Evolutionary conservation across 2,113 vertebrate species (phyloP).

Genomic region (Mesoclemmys tuberculata): DNA sequence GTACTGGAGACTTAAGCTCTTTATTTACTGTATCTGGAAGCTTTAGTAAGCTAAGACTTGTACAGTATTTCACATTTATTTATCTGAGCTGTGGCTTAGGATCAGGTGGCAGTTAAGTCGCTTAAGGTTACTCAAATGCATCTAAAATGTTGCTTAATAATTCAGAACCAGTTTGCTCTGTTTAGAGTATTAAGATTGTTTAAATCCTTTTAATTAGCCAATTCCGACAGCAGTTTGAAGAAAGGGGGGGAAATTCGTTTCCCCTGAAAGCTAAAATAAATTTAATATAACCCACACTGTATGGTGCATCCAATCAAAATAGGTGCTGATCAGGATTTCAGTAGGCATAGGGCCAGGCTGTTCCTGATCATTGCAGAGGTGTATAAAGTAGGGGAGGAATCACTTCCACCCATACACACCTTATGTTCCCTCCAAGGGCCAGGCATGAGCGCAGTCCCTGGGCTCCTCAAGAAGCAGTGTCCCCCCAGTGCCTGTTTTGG

Average conservation of each 20-base stretch:
- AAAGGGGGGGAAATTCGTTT: slow-evolving; percentile 66
- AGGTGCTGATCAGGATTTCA: background rate
- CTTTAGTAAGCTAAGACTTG: slow-evolving; percentile 76
- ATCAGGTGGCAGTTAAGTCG: slow-evolving; percentile 84
- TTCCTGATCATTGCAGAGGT: background rate
- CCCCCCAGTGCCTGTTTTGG: background rate
- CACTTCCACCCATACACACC: background rate
- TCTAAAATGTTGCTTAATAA: slow-evolving; percentile 85
- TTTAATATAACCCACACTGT: slow-evolving; percentile 46
- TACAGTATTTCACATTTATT: slow-evolving; percentile 83
- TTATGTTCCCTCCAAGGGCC: background rate
- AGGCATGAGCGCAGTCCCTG: background rate
- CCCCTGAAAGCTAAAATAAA: slow-evolving; percentile 67
- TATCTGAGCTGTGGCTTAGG: slow-evolving; percentile 82
- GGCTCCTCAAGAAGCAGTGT: background rate
- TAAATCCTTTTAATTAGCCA: slow-evolving; percentile 84
- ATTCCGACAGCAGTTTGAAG: slow-evolving; percentile 81
- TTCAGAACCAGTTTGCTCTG: slow-evolving; percentile 85
- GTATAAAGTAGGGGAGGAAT: background rate
- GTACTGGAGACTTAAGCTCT: slow-evolving; percentile 78
- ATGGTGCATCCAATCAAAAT: slow-evolving; percentile 23
- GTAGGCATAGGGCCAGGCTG: background rate
- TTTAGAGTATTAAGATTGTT: slow-evolving; percentile 83
- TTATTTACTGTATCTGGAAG: slow-evolving; percentile 83
- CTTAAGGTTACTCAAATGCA: slow-evolving; percentile 85